Percentiles rank a stretch among this genome's conserved stretches.
phyloP scores from a whole-genome alignment of 2,888 invertebrate species.

The Blastobasis lacticolella region DNA sequence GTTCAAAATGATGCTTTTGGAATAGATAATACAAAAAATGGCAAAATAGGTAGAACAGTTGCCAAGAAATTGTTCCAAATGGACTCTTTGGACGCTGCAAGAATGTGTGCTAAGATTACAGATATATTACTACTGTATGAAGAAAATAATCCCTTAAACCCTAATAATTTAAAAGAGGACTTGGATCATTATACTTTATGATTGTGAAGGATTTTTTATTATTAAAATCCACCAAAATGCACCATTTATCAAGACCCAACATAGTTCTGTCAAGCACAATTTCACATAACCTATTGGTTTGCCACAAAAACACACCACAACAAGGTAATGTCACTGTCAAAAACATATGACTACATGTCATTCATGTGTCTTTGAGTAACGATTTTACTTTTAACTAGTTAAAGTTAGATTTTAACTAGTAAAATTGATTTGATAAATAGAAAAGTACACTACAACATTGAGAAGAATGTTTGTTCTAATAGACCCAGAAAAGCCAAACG shows the following conservation, averaged over 20 bases:
- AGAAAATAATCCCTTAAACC: slow-evolving; percentile 49
- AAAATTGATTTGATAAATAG: neutral
- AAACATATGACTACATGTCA: neutral
- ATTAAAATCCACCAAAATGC: neutral
- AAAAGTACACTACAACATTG: slow-evolving; percentile 11
- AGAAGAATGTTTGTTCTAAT: slow-evolving; percentile 16
- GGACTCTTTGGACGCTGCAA: slow-evolving; percentile 48
- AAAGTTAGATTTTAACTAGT: neutral
- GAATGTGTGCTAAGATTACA: slow-evolving; percentile 41
- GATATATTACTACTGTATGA: slow-evolving; percentile 51
- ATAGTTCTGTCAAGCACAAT: neutral
- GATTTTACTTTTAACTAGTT: neutral
- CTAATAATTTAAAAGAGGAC: slow-evolving; percentile 34
- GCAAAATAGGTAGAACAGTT: slow-evolving; percentile 38
- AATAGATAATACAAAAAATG: slow-evolving; percentile 39
- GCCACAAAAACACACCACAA: neutral
- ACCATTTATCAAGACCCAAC: neutral
- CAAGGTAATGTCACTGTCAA: neutral
- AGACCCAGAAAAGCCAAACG: neutral
- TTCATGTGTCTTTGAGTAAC: neutral
- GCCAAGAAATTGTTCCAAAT: slow-evolving; percentile 42
- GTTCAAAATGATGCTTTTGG: slow-evolving; percentile 51
- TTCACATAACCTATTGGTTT: neutral
- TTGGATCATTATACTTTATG: neutral
- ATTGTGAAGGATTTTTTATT: neutral